Base-by-base conservation (phyloP, 2,113 vertebrate species). In the Plecturocebus donacophilus region DNA sequence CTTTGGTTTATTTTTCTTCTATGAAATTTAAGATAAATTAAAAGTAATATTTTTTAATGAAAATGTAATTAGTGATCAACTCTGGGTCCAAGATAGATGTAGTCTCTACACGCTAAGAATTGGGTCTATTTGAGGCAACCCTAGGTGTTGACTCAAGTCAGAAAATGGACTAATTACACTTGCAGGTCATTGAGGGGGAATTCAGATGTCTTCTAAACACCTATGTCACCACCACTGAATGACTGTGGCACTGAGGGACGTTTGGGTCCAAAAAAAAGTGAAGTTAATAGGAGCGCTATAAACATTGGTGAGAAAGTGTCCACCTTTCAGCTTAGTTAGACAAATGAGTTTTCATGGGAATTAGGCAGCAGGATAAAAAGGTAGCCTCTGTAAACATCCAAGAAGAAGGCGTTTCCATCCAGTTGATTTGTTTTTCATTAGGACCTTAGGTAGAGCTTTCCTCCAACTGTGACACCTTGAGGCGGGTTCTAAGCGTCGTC, bases 351-450 rank as follows among this genome's bases (percentile, higher is more conserved):
- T 68, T 85, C 77, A 40, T 27, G 38, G 38, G n/a, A 61, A 90
- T 45, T 32, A 79, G 38, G 40, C 58, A 20, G 19, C 32, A 40
- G 23, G 40, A 80, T 66, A 35, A 93, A 91, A 95, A 95, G 19
- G 8, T 23, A 21, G 25, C 52, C 20, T 80, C 64, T 56, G 30
- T 76, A 70, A 94, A 91, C 40, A 93, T 76, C 20, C 25, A 52
- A 35, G 47, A 82, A 84, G 54, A 45, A 47, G 47, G 20, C 9
- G 47, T 86, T 94, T 52, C 85, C 38, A 86, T 56, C 32, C n/a
- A n/a, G 61, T 80, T 70, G 73, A 90, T 73, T 85, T 90, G 45
- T 83, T 82, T 80, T 83, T 80, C 83, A 71, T 77, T 87, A 92
- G 77, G 58, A 32, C 68, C 30, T n/a, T n/a, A 77, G 35, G 17